Conservation (phyloP, 2,113 vertebrate species). For the Diglossa brunneiventris region DNA sequence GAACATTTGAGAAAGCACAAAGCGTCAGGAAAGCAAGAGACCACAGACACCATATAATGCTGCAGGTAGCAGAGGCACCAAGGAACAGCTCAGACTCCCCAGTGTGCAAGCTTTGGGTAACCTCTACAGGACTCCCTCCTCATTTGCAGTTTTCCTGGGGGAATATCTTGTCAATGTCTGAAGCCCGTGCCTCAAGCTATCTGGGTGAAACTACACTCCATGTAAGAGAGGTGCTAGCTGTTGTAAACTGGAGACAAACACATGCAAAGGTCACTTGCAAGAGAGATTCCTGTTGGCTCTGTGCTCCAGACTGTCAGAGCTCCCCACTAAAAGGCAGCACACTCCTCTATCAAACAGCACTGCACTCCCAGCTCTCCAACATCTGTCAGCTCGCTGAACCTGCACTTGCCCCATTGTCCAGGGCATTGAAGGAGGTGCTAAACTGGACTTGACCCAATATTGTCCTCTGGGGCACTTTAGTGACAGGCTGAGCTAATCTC, state of each 20-base stretch:
- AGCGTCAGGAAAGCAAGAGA: background rate
- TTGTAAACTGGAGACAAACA: background rate
- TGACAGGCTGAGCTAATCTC: background rate
- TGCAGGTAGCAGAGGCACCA: background rate
- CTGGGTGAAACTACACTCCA: background rate
- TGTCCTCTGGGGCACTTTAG: background rate
- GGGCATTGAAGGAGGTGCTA: background rate
- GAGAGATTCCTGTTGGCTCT: background rate
- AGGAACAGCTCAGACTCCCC: background rate
- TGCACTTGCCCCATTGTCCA: background rate
- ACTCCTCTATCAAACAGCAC: background rate
- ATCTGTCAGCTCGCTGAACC: background rate
- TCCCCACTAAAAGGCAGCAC: background rate
- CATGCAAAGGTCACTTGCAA: background rate
- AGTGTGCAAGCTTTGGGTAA: background rate
- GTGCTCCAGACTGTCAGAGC: background rate
- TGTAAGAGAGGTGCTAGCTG: background rate
- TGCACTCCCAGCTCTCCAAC: background rate
- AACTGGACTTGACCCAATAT: background rate
- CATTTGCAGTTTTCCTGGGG: background rate
- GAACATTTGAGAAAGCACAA: background rate
- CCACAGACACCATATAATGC: background rate
- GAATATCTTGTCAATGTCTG: background rate
- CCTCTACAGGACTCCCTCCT: background rate
- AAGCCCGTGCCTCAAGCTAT: background rate